Base-by-base conservation (phyloP, 2,888 invertebrate genomes). In the Drosophila anomalipes region DNA sequence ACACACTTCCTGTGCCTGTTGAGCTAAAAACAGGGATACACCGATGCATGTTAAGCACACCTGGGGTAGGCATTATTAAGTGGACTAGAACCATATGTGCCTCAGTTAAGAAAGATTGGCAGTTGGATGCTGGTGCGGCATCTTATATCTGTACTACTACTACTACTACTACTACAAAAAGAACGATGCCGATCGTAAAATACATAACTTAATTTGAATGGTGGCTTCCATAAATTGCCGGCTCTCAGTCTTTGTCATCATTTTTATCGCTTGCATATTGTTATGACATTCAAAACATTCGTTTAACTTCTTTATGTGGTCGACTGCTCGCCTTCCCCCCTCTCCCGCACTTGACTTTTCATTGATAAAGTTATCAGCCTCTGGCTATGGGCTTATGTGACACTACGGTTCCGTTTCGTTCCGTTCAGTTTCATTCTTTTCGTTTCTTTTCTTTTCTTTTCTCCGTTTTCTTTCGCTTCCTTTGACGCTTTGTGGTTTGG, bases 111-210 rank as follows among this genome's bases (percentile, higher is more conserved):
- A 10, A 98, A 98, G 92, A 98, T 98, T 0, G 94, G 98, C n/a
- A 95, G 98, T 90, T 99, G 99, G 99, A 97, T 96, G 0, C 98
- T 99, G 94, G 98, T 99, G 3, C 98, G 98, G 93, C 96, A 95
- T 0, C 98, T 98, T 92, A 95, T 96, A 95, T 96, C 87, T 97
- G 98, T 92, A 95, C 97, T 97, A 97, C 91, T 95, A 97, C 77
- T 94, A 98, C 92, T 22, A 12, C 19, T 97, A 97, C 91, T 96
- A 98, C 92, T 94, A 95, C 56, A 94, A 97, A 82, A 95, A 98
- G 62, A 97, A 96, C 5, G 98, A 99, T 93, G 44, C 12, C 44
- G 44, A 44, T 44, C 44, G 5, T 44, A 64, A 60, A 70, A n/a
- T 65, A 33, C 64, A 70, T 77, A 81, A 72, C 69, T 70, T 65